These are phyloP conservation scores for Drosophila pegasa DNA, from an alignment of 2,888 invertebrate species.

Conservation along the genomic window DNA sequence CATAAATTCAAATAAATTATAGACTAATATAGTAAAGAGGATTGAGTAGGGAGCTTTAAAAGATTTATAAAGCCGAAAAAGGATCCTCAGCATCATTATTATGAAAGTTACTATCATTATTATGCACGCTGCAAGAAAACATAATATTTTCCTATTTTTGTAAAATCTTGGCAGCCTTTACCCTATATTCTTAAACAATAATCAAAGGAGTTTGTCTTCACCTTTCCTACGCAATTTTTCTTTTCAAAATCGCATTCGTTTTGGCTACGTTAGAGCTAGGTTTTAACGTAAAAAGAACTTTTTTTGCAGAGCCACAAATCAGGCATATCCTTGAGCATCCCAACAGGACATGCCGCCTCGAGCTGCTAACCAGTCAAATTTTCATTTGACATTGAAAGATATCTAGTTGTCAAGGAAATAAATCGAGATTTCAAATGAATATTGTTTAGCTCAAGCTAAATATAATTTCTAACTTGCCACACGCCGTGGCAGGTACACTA, in stretches of 20 bases:
- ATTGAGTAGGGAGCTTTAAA: neutral
- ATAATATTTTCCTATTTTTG: too few species aligned
- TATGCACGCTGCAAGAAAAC: too few species aligned
- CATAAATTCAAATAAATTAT: too few species aligned
- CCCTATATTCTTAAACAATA: too few species aligned
- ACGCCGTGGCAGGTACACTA: neutral
- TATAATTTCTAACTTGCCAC: neutral
- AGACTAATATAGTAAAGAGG: too few species aligned
- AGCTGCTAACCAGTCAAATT: neutral
- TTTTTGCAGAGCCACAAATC: neutral
- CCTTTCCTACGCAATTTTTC: neutral
- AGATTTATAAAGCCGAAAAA: too few species aligned
- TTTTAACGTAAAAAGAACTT: neutral
- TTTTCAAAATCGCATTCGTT: neutral
- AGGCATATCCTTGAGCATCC: neutral
- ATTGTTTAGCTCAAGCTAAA: neutral
- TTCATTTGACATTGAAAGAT: neutral
- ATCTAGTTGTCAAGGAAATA: accelerated
- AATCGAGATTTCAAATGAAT: too few species aligned
- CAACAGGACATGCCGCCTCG: neutral
- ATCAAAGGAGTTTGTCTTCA: too few species aligned
- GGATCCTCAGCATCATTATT: too few species aligned
- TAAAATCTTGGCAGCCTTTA: too few species aligned
- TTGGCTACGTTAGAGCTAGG: neutral
- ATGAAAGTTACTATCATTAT: too few species aligned